These are phyloP conservation scores for Bombus balteatus DNA, from an alignment of 1,140 invertebrate species.

Conservation along the genomic window DNA sequence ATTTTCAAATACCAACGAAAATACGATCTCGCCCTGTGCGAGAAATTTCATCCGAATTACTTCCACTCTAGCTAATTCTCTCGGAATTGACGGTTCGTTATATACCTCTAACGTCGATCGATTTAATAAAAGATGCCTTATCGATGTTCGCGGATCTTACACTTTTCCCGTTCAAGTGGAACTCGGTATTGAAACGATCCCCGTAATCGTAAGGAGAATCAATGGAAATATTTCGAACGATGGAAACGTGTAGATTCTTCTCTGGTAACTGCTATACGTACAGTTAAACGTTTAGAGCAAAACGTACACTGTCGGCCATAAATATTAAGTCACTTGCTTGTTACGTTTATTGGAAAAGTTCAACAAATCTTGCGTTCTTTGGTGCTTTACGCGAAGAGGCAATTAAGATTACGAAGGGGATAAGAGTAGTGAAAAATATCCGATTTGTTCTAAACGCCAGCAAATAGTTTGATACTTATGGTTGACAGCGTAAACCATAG, in stretches of 20 bases:
- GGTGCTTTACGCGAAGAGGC: too few relatives aligned
- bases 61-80: background rate
- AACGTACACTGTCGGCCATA: too few relatives aligned
- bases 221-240: background rate
- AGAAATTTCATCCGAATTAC: conserved; percentile 1
- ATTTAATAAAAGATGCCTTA: background rate
- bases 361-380: too few relatives aligned
- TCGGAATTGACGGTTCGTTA: background rate
- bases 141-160: background rate
- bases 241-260: background rate
- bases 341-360: too few relatives aligned
- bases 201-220: background rate
- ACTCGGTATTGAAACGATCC: background rate
- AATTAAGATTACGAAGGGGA: too few relatives aligned
- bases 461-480: too few relatives aligned
- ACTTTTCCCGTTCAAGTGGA: background rate
- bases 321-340: too few relatives aligned
- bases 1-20: conserved; percentile 21
- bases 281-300: too few relatives aligned
- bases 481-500: too few relatives aligned
- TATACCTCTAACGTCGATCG: background rate
- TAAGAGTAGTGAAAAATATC: too few relatives aligned
- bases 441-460: too few relatives aligned
- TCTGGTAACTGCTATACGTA: too few relatives aligned
- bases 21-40: background rate